Evolutionary conservation across 2,797 vertebrate genomes (phyloP).

Genomic region (Pogoniulus pusillus): DNA sequence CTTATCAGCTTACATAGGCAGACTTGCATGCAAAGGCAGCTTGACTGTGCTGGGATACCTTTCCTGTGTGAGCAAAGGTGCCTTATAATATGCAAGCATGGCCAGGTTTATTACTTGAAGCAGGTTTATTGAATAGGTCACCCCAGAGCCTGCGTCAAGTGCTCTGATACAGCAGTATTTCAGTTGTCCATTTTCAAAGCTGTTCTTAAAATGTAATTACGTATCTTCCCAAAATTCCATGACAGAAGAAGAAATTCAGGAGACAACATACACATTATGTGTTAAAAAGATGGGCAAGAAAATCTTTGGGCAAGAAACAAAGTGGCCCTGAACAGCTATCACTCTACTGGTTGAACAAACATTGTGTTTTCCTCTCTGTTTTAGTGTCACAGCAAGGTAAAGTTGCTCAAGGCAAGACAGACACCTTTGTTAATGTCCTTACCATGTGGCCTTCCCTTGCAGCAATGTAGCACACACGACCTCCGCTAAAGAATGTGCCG

Average conservation of each 20-base stretch:
- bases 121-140: background rate
- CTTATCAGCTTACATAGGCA: background rate
- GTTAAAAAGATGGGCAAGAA: background rate
- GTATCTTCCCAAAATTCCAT: background rate
- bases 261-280: background rate
- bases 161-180: background rate
- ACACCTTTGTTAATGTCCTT: slow-evolving; percentile 6
- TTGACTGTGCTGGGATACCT: background rate
- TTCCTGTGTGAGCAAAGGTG: background rate
- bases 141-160: background rate
- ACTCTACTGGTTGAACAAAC: background rate
- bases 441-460: slow-evolving; percentile 92
- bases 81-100: rapidly evolving
- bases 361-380: background rate
- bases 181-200: background rate
- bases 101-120: background rate
- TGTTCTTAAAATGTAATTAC: background rate
- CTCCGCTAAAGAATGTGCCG: slow-evolving; percentile 85
- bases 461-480: slow-evolving; percentile 85
- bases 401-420: background rate
- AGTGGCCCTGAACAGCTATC: background rate
- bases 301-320: background rate
- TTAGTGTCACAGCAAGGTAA: background rate
- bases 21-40: background rate
- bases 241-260: background rate